A percentile compares a stretch with the other conserved stretches of the same genome.
phyloP scores from a whole-genome alignment of 2,888 invertebrate species.

The Euphydryas editha region DNA sequence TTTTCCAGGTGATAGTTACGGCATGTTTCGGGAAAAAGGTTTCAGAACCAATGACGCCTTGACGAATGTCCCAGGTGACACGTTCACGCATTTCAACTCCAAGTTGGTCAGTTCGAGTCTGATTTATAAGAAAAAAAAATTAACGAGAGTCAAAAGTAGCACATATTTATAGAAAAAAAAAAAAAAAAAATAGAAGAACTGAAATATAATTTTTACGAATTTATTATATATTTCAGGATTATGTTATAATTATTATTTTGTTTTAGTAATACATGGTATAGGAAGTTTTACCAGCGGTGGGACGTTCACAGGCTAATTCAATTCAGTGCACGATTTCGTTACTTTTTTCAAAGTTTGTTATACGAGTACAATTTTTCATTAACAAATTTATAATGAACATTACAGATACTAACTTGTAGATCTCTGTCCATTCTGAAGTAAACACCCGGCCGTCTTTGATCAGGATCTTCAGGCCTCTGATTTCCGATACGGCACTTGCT shows the following conservation, averaged over 20 bases:
- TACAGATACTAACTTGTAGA: slow-evolving; percentile 62
- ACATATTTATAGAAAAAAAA: not conserved
- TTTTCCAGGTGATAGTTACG: slow-evolving; percentile 97
- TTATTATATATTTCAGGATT: too few species aligned
- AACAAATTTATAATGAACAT: too few species aligned
- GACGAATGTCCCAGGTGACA: slow-evolving; percentile 93
- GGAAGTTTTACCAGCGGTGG: too few species aligned
- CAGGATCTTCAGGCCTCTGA: slow-evolving; percentile 88
- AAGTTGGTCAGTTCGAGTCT: slow-evolving; percentile 90
- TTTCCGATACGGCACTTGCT: slow-evolving; percentile 93
- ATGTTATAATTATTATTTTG: too few species aligned
- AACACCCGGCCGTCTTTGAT: slow-evolving; percentile 90
- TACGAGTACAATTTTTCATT: too few species aligned
- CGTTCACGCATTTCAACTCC: slow-evolving; percentile 94
- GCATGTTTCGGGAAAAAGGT: slow-evolving; percentile 96
- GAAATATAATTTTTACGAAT: too few species aligned
- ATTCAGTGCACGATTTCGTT: too few species aligned
- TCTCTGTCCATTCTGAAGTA: slow-evolving; percentile 88
- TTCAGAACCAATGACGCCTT: slow-evolving; percentile 95
- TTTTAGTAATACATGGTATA: too few species aligned
- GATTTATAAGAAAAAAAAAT: slow-evolving; percentile 18
- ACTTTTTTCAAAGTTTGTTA: too few species aligned
- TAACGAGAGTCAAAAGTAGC: not conserved
- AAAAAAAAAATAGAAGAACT: too few species aligned
- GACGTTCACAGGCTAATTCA: too few species aligned